Evolutionary conservation across 1,140 invertebrate genomes (phyloP).

Genomic region (Caligus rogercresseyi): DNA sequence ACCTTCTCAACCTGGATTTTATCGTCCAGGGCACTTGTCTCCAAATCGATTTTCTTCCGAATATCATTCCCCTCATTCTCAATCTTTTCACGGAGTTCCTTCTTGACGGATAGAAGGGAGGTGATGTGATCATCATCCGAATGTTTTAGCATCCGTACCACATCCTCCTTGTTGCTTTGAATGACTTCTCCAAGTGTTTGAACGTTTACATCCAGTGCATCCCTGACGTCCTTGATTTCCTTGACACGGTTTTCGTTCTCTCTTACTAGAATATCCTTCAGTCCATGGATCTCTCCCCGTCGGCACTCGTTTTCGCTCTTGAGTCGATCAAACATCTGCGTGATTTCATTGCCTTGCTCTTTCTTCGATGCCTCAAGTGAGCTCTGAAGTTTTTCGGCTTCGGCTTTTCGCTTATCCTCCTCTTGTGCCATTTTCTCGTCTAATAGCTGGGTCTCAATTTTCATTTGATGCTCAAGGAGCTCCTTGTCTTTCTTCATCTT

Average conservation of each 20-base stretch:
- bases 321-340: slow-evolving; percentile 15
- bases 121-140: background rate
- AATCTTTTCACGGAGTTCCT: slow-evolving; percentile 15
- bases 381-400: slow-evolving; percentile 4
- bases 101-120: slow-evolving; percentile 6
- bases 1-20: slow-evolving; percentile 18
- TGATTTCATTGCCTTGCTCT: slow-evolving; percentile 14
- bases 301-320: slow-evolving; percentile 13
- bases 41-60: slow-evolving; percentile 18
- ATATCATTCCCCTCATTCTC: slow-evolving; percentile 5
- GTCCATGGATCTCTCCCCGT: slow-evolving; percentile 12
- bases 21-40: slow-evolving; percentile 13
- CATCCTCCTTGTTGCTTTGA: background rate
- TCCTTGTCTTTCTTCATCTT: slow-evolving; percentile 12
- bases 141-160: background rate
- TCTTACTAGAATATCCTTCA: slow-evolving; percentile 18
- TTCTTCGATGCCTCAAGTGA: slow-evolving; percentile 1
- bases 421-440: slow-evolving; percentile 12
- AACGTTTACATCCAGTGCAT: background rate
- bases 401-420: slow-evolving; percentile 5
- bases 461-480: background rate
- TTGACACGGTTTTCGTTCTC: slow-evolving; percentile 17
- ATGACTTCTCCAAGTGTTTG: background rate
- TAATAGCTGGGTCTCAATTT: background rate
- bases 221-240: background rate